Percentiles rank a stretch among this genome's conserved stretches.
Conservation (phyloP, 2,113 vertebrate species). For the Cyanoramphus novaezelandiae region DNA sequence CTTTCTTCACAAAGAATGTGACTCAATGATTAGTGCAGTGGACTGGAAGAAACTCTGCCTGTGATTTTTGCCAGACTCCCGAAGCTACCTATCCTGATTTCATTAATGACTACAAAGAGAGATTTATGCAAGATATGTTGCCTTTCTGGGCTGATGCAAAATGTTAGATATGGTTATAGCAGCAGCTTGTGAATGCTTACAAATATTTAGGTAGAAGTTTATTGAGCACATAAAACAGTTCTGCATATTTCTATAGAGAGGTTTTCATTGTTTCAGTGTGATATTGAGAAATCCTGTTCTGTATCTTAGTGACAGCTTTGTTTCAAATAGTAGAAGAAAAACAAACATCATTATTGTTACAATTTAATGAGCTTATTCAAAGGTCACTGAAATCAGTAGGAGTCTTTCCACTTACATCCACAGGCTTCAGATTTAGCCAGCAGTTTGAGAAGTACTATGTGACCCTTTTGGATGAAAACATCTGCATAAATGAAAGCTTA, state of each 20-base stretch:
- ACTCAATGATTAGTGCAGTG: background rate
- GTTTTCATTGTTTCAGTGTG: background rate
- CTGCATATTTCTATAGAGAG: background rate
- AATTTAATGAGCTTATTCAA: background rate
- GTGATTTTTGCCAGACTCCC: background rate
- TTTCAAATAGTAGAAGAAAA: background rate
- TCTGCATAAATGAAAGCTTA: background rate
- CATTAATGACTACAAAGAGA: background rate
- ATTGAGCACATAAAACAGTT: background rate
- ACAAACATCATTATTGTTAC: background rate
- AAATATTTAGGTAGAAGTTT: background rate
- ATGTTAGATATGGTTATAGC: background rate
- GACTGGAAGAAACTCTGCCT: background rate
- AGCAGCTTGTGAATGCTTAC: background rate
- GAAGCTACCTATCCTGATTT: background rate
- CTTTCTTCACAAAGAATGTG: background rate
- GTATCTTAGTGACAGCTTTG: background rate
- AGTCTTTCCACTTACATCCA: background rate
- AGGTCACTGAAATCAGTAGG: background rate
- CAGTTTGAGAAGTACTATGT: background rate
- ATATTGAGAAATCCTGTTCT: background rate
- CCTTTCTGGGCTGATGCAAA: background rate
- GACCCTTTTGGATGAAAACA: background rate
- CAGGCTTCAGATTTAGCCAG: background rate
- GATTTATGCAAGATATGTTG: background rate